Conservation (phyloP, 2,888 invertebrate genomes). For the Coelinius sp. region DNA sequence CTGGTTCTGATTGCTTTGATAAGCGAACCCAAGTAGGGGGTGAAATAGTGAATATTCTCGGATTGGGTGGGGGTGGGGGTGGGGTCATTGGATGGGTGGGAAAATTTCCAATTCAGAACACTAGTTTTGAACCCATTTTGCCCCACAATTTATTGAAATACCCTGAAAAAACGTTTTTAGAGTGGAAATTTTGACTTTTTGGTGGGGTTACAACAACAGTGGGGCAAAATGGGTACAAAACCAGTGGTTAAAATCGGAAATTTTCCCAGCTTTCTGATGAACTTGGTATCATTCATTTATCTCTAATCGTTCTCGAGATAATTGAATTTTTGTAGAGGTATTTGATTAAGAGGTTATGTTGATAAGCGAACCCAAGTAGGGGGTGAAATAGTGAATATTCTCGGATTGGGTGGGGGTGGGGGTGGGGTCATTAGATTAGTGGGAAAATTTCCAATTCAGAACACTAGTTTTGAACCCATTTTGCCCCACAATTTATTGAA, state of each 20-base stretch:
- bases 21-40: too few species aligned
- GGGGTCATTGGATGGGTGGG: background rate
- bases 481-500: background rate
- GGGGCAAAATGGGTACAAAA: too few species aligned
- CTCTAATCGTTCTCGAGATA: too few species aligned
- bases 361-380: too few species aligned
- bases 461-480: background rate
- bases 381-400: background rate
- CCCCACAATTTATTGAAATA: background rate
- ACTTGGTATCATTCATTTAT: too few species aligned
- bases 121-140: background rate
- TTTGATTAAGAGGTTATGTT: too few species aligned
- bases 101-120: background rate
- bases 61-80: background rate
- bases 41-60: background rate
- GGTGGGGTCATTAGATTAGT: background rate
- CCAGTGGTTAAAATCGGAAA: too few species aligned
- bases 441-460: background rate
- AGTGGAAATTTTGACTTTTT: too few species aligned
- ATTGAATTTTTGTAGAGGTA: too few species aligned
- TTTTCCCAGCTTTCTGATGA: too few species aligned
- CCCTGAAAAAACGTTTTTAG: too few species aligned
- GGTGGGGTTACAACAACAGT: too few species aligned
- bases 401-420: background rate
- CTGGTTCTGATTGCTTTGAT: conserved; percentile 4